These are phyloP conservation scores for Nowickia ferox DNA, from an alignment of 2,888 invertebrate species.

Conservation along the genomic window DNA sequence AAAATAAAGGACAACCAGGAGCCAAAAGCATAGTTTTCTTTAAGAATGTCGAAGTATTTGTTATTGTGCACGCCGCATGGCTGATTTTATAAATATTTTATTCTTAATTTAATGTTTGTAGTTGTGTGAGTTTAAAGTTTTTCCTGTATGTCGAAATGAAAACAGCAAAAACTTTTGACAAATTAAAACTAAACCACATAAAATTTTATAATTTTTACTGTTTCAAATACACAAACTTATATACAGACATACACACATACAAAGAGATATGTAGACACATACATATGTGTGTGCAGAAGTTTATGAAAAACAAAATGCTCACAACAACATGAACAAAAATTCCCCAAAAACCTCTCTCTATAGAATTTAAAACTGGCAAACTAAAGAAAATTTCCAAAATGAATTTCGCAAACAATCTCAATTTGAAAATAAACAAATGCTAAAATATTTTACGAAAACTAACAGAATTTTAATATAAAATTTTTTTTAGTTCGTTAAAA, in stretches of 20 bases:
- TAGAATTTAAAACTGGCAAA: conserved; percentile 30
- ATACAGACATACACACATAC: neutral
- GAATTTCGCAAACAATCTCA: conserved; percentile 28
- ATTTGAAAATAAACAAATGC: conserved; percentile 24
- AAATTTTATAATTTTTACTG: conserved; percentile 33
- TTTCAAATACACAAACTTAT: neutral
- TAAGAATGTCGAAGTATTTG: neutral
- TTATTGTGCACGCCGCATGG: neutral
- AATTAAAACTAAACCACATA: conserved; percentile 66
- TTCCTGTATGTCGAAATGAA: conserved; percentile 30
- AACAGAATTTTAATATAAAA: conserved; percentile 39
- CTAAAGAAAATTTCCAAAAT: conserved; percentile 34
- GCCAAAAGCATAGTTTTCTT: conserved; percentile 24
- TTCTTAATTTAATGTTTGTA: conserved; percentile 47
- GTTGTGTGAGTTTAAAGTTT: conserved; percentile 31
- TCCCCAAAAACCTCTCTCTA: neutral
- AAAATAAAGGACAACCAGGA: conserved; percentile 49
- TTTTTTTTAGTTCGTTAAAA: neutral
- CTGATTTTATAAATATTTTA: conserved; percentile 36
- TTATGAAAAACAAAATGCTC: neutral
- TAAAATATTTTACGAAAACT: conserved; percentile 36
- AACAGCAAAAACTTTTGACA: conserved; percentile 58
- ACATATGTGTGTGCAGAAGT: neutral
- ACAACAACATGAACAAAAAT: neutral
- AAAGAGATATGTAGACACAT: neutral